Evolutionary conservation across 2,888 invertebrate species (phyloP).

Genomic region (Teleiodes luculella): DNA sequence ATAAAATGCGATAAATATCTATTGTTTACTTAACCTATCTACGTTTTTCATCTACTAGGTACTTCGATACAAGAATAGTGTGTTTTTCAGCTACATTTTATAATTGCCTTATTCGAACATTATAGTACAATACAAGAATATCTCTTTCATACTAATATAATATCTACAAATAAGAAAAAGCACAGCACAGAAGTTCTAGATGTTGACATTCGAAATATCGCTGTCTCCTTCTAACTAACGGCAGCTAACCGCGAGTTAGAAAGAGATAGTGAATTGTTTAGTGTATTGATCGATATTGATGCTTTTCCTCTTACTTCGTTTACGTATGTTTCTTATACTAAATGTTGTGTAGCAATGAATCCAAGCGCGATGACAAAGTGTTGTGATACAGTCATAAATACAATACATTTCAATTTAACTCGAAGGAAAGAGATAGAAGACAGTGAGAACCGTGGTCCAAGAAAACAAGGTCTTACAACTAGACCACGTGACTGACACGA

Average conservation of each 20-base stretch:
- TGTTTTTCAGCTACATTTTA: not conserved
- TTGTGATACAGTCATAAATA: not conserved
- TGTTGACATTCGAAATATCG: not conserved
- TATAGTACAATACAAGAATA: conserved; percentile 5
- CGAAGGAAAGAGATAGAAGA: not conserved
- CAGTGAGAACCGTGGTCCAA: too few relatives aligned
- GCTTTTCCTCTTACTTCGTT: not conserved
- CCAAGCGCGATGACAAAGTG: conserved; percentile 11
- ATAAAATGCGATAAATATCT: conserved; percentile 2
- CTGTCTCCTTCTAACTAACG: not conserved
- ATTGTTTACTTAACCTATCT: not conserved
- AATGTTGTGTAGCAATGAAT: conserved; percentile 9
- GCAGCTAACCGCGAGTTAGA: not conserved
- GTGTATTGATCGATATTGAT: too few relatives aligned
- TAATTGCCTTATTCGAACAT: not conserved
- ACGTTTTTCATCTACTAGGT: not conserved
- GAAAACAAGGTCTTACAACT: too few relatives aligned
- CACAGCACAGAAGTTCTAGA: not conserved
- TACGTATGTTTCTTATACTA: conserved; percentile 7
- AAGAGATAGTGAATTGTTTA: not conserved
- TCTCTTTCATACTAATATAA: not conserved
- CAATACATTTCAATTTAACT: not conserved
- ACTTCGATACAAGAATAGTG: conserved; percentile 6
- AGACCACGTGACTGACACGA: too few relatives aligned
- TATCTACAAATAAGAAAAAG: not conserved